Percentiles rank a stretch among this genome's conserved stretches.
Evolutionary conservation across 2,888 invertebrate genomes (phyloP).

Genomic region (Cheilosia urbana): DNA sequence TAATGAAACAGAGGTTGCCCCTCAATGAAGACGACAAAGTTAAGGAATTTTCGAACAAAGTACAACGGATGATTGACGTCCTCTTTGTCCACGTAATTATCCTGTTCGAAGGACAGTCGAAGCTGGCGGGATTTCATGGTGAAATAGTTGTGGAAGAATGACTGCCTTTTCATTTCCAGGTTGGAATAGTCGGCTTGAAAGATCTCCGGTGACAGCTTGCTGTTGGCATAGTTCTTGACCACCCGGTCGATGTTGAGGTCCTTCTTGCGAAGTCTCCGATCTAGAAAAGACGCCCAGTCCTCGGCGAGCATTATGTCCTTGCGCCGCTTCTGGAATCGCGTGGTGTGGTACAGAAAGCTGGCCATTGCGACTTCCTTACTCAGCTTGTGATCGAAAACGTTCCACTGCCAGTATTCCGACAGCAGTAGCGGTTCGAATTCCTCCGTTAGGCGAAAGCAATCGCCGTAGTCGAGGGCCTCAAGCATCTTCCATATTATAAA

Average conservation of each 20-base stretch:
- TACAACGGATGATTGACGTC: conserved; percentile 79
- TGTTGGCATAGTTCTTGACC: conserved; percentile 79
- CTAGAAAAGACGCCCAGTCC: conserved; percentile 79
- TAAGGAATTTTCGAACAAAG: conserved; percentile 80
- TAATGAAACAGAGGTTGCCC: conserved; percentile 81
- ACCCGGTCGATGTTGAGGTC: conserved; percentile 80
- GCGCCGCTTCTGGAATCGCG: conserved; percentile 80
- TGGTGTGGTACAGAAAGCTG: conserved; percentile 80
- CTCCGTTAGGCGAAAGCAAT: conserved; percentile 78
- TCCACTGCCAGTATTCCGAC: conserved; percentile 81
- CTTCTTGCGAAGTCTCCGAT: conserved; percentile 77
- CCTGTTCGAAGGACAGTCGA: conserved; percentile 76
- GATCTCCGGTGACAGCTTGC: conserved; percentile 76
- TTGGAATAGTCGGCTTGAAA: conserved; percentile 73
- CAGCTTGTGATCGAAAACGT: conserved; percentile 77
- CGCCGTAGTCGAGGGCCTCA: conserved; percentile 76
- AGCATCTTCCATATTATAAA: conserved; percentile 81
- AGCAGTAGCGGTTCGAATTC: conserved; percentile 80
- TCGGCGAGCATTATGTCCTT: conserved; percentile 76
- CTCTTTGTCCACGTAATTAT: conserved; percentile 79
- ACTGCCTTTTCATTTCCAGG: conserved; percentile 32
- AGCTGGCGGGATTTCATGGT: conserved; percentile 62
- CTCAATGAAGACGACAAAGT: conserved; percentile 79
- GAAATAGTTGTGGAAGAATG: conserved; percentile 53
- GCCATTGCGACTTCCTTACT: conserved; percentile 80